Evolutionary conservation across 2,797 vertebrate genomes (phyloP), one percentile per base, ranked within the genome.

Genomic region (Acestrorhynchus altus): DNA sequence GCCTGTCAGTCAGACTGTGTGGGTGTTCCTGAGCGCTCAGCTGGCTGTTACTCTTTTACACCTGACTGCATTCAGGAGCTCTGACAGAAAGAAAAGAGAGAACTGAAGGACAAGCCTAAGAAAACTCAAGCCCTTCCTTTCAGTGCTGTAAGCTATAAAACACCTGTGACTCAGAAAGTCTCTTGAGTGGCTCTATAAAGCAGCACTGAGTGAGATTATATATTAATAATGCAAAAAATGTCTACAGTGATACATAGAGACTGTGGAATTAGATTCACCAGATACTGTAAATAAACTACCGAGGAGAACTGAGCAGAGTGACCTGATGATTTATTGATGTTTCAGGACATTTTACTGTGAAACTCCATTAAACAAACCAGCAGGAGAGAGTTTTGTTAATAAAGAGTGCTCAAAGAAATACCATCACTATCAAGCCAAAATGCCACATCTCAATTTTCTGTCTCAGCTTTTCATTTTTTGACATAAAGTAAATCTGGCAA

Each of bases 1-100:
- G 2, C 31, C 76, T 78, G 76, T 65, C 68, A 66, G 60, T 31
- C 65, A 22, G 4, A 11, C 68, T 47, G 52, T 67, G 51, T 65
- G 56, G 42, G 31, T 26, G 70, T 40, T 39, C n/a, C 16, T 9
- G 60, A 40, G 18, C 35, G 22, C 57, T 54, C 51, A 40, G 72
- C 77, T 68, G 63, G 8, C 61, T 60, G 61, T 40, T 61, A 26
- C 44, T 24, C 46, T 49, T 59, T 40, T 39, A 47, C 39, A 22
- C 18, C 51, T 65, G 35, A 13, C 35, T 40, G 5, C 44, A 49
- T 44, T 44, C 11, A 31, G 39, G 15, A 60, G 64, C 18, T 65
- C 39, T 57, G 49, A 22, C 76, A 78, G 61, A 68, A 22, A 70
- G n/a, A 47, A 26, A 8, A 16, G 15, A 8, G 16, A 51, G 70